A percentile compares a stretch with the other conserved stretches of the same genome.
Evolutionary conservation across 2,888 invertebrate genomes (phyloP).

Genomic region (Drosophila pullipes): DNA sequence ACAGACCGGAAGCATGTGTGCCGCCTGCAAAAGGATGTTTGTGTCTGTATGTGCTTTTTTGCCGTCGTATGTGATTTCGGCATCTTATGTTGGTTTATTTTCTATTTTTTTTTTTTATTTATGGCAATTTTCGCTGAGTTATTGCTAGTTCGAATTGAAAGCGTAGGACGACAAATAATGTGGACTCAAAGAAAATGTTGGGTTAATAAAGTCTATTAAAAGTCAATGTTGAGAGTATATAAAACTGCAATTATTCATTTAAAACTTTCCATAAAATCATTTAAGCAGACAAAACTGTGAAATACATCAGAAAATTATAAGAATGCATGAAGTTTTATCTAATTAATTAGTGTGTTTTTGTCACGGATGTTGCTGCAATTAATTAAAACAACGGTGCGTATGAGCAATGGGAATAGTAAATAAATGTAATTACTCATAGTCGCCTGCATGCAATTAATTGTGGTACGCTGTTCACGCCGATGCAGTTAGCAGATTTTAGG

Average conservation of each 20-base stretch:
- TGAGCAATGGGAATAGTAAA: constrained; percentile 45
- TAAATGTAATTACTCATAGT: constrained; percentile 66
- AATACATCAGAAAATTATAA: not conserved
- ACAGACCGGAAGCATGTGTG: constrained; percentile 65
- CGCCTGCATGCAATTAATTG: constrained; percentile 67
- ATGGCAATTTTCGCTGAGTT: constrained; percentile 58
- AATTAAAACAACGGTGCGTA: constrained; percentile 22
- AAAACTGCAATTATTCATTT: constrained; percentile 49
- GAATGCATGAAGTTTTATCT: not conserved
- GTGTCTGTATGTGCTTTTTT: constrained; percentile 20
- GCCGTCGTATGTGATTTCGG: constrained; percentile 20
- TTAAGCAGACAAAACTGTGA: not conserved
- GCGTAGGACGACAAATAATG: constrained; percentile 39
- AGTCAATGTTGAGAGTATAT: constrained; percentile 45
- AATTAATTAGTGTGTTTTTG: not conserved
- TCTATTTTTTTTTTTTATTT: constrained; percentile 55
- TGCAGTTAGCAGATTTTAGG: constrained; percentile 60
- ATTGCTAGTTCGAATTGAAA: constrained; percentile 53
- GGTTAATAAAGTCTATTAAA: constrained; percentile 50
- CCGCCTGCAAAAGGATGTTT: constrained; percentile 23
- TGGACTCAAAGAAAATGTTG: constrained; percentile 18
- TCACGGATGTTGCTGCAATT: not conserved
- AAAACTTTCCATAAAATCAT: not conserved
- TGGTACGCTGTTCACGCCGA: constrained; percentile 40
- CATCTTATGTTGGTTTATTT: constrained; percentile 31